A percentile compares a stretch with the other conserved stretches of the same genome.
Conservation (phyloP, 2,113 vertebrate genomes). For the Sterrhoptilus dennistouni region DNA sequence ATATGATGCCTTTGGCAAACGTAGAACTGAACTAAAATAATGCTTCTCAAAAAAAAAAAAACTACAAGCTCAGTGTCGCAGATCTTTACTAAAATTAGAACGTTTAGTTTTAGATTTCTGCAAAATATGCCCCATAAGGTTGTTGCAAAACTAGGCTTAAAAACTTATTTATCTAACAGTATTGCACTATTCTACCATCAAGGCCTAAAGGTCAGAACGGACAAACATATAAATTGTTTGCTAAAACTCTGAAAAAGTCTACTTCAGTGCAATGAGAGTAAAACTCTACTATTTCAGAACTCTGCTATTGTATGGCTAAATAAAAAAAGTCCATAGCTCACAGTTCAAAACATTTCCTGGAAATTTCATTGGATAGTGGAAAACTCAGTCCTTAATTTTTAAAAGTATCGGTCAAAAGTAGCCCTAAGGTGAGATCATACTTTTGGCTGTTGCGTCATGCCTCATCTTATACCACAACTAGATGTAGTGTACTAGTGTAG, state of each 20-base stretch:
- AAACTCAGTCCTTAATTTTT: not conserved
- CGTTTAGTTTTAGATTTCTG: not conserved
- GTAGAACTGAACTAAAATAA: not conserved
- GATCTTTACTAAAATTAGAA: not conserved
- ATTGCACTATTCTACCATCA: not conserved
- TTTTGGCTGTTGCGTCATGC: not conserved
- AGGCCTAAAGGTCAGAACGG: not conserved
- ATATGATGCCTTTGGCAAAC: not conserved
- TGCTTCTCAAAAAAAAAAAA: not conserved
- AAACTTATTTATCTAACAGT: not conserved
- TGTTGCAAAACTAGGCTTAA: not conserved
- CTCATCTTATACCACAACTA: not conserved
- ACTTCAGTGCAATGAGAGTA: not conserved
- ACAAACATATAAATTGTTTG: not conserved
- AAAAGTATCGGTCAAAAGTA: not conserved
- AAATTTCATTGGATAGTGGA: not conserved
- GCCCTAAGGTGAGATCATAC: not conserved
- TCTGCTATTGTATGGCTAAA: not conserved
- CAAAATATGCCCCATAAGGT: not conserved
- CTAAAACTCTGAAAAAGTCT: not conserved
- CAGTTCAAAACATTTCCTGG: not conserved
- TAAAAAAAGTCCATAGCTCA: not conserved
- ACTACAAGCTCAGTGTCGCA: not conserved
- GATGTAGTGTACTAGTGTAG: not conserved
- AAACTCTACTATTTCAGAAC: not conserved